Conservation (phyloP, 2,797 vertebrate genomes). For the Gorsachius magnificus region DNA sequence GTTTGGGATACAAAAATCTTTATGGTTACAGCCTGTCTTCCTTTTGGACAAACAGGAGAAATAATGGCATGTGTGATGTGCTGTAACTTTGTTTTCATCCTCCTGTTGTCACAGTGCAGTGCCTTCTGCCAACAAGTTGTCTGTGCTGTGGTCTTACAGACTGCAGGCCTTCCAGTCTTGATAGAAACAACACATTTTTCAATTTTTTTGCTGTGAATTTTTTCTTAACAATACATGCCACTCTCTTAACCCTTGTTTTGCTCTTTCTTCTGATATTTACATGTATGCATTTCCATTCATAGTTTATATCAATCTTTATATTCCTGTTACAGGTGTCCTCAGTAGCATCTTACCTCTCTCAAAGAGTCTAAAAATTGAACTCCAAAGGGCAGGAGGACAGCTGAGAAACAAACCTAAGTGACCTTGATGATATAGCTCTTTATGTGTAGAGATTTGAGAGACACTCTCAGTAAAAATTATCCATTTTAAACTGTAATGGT, state of each 20-base stretch:
- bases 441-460: neutral
- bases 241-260: neutral
- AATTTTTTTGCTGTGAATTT: neutral
- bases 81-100: neutral
- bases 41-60: neutral
- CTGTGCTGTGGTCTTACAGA: neutral
- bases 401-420: neutral
- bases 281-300: neutral
- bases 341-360: neutral
- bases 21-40: neutral
- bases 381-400: neutral
- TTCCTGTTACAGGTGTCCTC: neutral
- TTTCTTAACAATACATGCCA: neutral
- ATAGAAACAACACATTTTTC: neutral
- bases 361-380: neutral
- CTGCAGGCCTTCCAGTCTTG: neutral
- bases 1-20: neutral
- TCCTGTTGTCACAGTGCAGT: neutral
- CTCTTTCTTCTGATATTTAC: neutral
- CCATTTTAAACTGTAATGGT: neutral
- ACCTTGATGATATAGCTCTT: neutral
- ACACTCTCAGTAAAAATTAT: neutral
- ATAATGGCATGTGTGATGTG: neutral
- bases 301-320: neutral
- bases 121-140: conserved; percentile 2